phyloP scores from a whole-genome alignment of 1,140 invertebrate genomes.

The Temnothorax nylanderi region DNA sequence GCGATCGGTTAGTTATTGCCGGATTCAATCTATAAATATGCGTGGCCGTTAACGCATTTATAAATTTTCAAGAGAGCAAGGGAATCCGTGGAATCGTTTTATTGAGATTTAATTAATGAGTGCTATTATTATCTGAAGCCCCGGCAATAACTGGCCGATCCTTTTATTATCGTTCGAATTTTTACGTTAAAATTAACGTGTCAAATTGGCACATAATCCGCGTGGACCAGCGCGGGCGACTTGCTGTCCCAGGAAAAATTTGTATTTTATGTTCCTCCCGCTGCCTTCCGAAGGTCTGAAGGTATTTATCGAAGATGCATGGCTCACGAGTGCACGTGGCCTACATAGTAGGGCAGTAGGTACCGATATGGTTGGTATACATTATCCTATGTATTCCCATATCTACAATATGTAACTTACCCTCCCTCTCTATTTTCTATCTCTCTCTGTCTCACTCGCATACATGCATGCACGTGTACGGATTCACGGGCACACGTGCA shows the following conservation, averaged over 20 bases:
- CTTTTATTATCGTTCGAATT: constrained; percentile 27
- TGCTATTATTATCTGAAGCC: constrained; percentile 14
- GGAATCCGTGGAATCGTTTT: constrained; percentile 33
- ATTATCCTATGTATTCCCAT: constrained; percentile 63
- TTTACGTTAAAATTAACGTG: constrained; percentile 24
- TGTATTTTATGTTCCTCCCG: constrained; percentile 30
- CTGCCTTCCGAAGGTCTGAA: constrained; percentile 22
- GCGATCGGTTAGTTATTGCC: constrained; percentile 51
- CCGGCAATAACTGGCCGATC: constrained; percentile 1
- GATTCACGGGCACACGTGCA: background rate
- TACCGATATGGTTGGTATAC: constrained; percentile 63
- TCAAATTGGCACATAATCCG: constrained; percentile 28
- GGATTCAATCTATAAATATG: constrained; percentile 48
- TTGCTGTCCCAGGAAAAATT: constrained; percentile 51
- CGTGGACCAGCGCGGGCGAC: background rate
- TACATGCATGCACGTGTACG: background rate
- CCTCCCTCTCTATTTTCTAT: background rate
- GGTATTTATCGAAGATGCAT: constrained; percentile 72
- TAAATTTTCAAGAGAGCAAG: constrained; percentile 42
- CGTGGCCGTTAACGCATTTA: constrained; percentile 45
- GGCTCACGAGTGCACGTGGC: constrained; percentile 55
- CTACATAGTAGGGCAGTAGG: constrained; percentile 60
- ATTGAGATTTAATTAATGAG: constrained; percentile 57
- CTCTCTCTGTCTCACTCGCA: constrained; percentile 8
- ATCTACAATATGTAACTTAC: constrained; percentile 58